phyloP scores from a whole-genome alignment of 2,113 vertebrate species.

The Tetraodon nigroviridis region DNA sequence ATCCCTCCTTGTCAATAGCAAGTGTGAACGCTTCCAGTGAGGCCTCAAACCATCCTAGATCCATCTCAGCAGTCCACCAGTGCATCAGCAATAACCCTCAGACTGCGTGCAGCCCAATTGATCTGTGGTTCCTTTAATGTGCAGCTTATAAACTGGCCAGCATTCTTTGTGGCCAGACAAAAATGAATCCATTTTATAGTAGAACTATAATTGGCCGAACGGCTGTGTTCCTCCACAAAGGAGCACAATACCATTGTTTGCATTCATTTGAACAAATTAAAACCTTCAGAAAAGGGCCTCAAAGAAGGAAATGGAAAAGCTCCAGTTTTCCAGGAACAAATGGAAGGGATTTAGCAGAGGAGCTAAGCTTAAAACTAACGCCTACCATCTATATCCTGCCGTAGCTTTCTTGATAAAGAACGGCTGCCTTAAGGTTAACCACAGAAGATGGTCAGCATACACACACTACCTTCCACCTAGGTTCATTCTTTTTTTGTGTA shows the following conservation, averaged over 20 bases:
- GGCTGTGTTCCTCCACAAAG: conserved; percentile 13
- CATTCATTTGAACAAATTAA: too few relatives aligned
- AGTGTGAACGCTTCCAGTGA: conserved; percentile 1
- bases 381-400: conserved; percentile 12
- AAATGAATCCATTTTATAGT: conserved; percentile 60
- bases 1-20: conserved; percentile 4
- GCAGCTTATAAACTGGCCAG: conserved; percentile 47
- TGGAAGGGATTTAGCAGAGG: too few relatives aligned
- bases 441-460: too few relatives aligned
- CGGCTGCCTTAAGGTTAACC: too few relatives aligned
- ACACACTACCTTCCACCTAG: too few relatives aligned
- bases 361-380: too few relatives aligned
- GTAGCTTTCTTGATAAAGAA: not conserved
- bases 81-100: conserved; percentile 56
- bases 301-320: not conserved
- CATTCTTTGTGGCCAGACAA: conserved; percentile 63
- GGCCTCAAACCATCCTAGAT: conserved; percentile 9
- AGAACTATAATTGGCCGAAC: conserved; percentile 50
- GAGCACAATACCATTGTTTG: conserved; percentile 15
- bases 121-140: conserved; percentile 68
- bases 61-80: conserved; percentile 31
- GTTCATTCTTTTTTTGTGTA: conserved; percentile 3
- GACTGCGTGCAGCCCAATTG: conserved; percentile 56
- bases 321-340: not conserved
- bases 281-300: too few relatives aligned